Conservation (phyloP, 2,888 invertebrate species). For the Nephrocerus scutellatus region DNA sequence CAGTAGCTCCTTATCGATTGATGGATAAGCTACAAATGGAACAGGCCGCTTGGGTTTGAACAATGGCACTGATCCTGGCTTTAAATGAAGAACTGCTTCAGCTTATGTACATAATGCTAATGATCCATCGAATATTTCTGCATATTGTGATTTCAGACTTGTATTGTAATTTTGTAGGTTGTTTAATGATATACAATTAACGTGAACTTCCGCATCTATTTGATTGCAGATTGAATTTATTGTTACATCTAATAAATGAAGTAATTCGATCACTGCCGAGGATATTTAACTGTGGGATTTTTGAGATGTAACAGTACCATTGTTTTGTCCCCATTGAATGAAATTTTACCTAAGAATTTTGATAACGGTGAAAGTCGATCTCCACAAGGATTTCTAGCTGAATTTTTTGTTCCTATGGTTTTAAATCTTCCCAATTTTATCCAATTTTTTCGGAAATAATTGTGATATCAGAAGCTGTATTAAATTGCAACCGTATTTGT, state of each 20-base stretch:
- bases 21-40: slow-evolving; percentile 6
- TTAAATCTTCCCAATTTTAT: no score
- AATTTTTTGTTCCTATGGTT: no score
- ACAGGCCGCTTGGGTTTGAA: slow-evolving; percentile 8
- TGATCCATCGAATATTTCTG: slow-evolving; percentile 7
- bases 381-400: slow-evolving; percentile 9
- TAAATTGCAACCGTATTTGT: background rate
- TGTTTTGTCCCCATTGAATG: slow-evolving; percentile 5
- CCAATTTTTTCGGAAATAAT: no score
- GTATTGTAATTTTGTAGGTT: background rate
- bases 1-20: no score
- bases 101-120: slow-evolving; percentile 5
- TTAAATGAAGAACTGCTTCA: slow-evolving; percentile 7
- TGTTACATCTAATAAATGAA: no score
- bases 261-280: no score
- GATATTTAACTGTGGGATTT: no score
- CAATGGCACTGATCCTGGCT: slow-evolving; percentile 6
- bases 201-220: no score
- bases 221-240: no score
- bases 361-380: slow-evolving; percentile 2
- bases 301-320: no score
- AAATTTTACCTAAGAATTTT: slow-evolving; percentile 1
- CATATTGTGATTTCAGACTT: slow-evolving; percentile 2
- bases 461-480: slow-evolving; percentile 3
- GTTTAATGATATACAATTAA: no score